Evolutionary conservation across 2,113 vertebrate genomes (phyloP).

Genomic region (Kryptolebias marmoratus): DNA sequence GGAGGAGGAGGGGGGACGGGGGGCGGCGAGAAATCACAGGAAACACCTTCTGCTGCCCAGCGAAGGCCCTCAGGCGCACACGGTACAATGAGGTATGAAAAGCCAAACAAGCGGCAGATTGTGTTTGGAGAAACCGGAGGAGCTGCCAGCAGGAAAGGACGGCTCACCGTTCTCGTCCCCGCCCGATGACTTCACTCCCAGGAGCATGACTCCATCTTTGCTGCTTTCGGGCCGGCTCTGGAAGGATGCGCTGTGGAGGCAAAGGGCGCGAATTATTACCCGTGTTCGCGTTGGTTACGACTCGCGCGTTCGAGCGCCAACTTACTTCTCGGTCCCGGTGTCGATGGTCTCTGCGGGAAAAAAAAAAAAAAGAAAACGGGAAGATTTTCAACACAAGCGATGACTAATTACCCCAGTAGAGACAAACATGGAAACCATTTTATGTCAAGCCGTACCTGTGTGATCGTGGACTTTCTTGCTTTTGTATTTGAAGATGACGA

Average conservation of each 20-base stretch:
- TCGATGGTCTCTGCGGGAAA: constrained; percentile 68
- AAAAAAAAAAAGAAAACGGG: neutral
- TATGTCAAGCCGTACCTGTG: constrained; percentile 54
- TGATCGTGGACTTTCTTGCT: constrained; percentile 70
- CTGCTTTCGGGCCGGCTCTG: constrained; percentile 78
- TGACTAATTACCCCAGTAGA: neutral
- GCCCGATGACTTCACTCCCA: constrained; percentile 78
- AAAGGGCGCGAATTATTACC: neutral
- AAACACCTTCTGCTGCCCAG: constrained; percentile 77
- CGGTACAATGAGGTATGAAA: constrained; percentile 81
- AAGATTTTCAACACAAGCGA: neutral
- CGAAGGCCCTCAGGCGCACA: constrained; percentile 41
- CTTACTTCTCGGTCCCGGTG: constrained; percentile 81
- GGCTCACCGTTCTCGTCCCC: constrained; percentile 77
- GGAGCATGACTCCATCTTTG: constrained; percentile 83
- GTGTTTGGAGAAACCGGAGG: constrained; percentile 48
- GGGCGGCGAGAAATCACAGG: constrained; percentile 72
- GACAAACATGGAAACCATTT: fast-evolving
- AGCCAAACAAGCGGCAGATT: constrained; percentile 57
- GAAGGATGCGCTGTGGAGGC: constrained; percentile 76
- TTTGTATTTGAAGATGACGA: constrained; percentile 64
- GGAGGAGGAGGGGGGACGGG: constrained; percentile 1
- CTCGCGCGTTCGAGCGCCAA: neutral
- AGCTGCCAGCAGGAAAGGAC: constrained; percentile 32
- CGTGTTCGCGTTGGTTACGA: neutral